Evolutionary conservation across 2,888 invertebrate species (phyloP).

Genomic region (Argyresthia goedartella): DNA sequence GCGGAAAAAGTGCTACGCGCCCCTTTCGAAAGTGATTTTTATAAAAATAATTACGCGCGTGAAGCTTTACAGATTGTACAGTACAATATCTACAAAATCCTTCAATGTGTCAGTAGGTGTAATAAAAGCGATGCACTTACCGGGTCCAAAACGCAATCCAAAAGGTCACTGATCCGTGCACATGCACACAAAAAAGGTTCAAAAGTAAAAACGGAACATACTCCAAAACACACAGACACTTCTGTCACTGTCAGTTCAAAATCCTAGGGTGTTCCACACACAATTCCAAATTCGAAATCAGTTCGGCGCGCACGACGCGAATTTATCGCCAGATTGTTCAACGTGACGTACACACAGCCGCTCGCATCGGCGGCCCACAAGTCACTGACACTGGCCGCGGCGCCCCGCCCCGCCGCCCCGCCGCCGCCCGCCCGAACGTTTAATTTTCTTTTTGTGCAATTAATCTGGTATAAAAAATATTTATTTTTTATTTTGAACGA

Average conservation of each 20-base stretch:
- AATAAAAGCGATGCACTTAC: constrained; percentile 28
- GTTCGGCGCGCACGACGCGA: constrained; percentile 2
- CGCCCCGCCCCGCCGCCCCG: constrained; percentile 24
- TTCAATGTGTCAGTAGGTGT: background rate
- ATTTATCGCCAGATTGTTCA: too few species aligned
- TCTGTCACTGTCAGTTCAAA: constrained; percentile 41
- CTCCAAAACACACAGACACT: constrained; percentile 28
- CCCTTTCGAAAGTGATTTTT: background rate
- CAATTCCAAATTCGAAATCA: constrained; percentile 17
- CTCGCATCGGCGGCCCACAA: constrained; percentile 35
- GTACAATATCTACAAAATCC: background rate
- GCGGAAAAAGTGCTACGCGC: background rate
- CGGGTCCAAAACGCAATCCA: constrained; percentile 65
- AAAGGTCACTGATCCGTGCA: constrained; percentile 41
- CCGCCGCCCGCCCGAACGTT: constrained; percentile 17
- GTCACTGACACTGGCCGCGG: constrained; percentile 60
- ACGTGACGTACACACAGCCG: constrained; percentile 8
- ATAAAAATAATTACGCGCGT: background rate
- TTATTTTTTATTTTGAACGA: too few species aligned
- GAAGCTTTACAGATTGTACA: too few species aligned
- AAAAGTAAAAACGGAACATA: constrained; percentile 14
- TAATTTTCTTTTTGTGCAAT: too few species aligned
- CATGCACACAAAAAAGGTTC: constrained; percentile 27
- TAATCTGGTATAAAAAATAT: too few species aligned
- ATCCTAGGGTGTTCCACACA: constrained; percentile 24